Percentiles rank a stretch among this genome's conserved stretches.
Conservation (phyloP, 2,888 invertebrate species). For the Oxystoma pomonae region DNA sequence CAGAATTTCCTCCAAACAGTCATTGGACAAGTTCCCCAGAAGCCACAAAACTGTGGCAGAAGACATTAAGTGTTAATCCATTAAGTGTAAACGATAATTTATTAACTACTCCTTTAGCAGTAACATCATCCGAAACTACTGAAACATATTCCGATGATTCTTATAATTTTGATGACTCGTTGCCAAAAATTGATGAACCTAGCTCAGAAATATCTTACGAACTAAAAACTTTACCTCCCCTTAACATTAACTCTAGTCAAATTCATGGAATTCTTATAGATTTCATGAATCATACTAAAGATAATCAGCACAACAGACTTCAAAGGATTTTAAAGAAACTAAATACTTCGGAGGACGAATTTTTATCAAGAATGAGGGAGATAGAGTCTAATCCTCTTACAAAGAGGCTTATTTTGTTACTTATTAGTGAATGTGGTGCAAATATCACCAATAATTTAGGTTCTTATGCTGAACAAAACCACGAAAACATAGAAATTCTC, state of each 20-base stretch:
- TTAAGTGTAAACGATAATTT: conserved; percentile 63
- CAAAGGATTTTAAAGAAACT: conserved; percentile 72
- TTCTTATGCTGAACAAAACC: neutral
- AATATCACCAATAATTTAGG: conserved; percentile 43
- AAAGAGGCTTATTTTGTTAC: conserved; percentile 64
- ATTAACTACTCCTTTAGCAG: conserved; percentile 32
- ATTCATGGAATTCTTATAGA: conserved; percentile 43
- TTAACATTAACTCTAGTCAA: conserved; percentile 40
- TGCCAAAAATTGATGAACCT: conserved; percentile 16
- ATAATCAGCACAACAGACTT: conserved; percentile 64
- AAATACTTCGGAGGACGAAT: conserved; percentile 69
- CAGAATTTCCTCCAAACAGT: conserved; percentile 37
- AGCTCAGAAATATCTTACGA: conserved; percentile 43
- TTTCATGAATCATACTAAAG: conserved; percentile 58
- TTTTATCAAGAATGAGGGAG: conserved; percentile 78
- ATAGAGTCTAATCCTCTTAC: conserved; percentile 74
- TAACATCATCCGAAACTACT: conserved; percentile 25
- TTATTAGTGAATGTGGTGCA: conserved; percentile 73
- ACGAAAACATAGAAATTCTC: neutral
- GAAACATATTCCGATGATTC: conserved; percentile 25
- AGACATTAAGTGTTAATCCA: conserved; percentile 67
- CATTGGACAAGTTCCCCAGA: conserved; percentile 44
- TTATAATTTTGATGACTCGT: conserved; percentile 10
- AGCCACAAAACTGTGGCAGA: conserved; percentile 61
- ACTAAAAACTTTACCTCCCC: conserved; percentile 45